Base-by-base conservation (phyloP, 1,140 invertebrate genomes). In the Chrysomallon squamiferum region DNA sequence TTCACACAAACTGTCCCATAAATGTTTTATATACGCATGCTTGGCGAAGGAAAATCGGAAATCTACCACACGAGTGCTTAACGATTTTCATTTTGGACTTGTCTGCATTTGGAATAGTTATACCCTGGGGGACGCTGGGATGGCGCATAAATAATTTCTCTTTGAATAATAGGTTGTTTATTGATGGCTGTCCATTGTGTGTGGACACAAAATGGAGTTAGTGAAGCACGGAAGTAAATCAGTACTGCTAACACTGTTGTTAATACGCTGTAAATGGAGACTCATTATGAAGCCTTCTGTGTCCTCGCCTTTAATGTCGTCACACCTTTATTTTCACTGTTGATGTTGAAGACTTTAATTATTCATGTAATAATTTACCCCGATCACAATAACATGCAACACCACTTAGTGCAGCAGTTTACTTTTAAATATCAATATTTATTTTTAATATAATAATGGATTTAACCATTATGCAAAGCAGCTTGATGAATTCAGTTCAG, bases 51-150 rank as follows among this genome's bases (percentile, higher is more conserved):
- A 43, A 27, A 59, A 54, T 35, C 32, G 58, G 58, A 59, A 59
- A 59, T 59, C 33, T 22, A 59, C 32, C 38, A 59, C 38, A 59
- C 58, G 58, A 43, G 58, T 22, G n/a, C n/a, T n/a, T 59, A 59
- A 59, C 38, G 58, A 59, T 59, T 59, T 59, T 43, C 38, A 29
- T 38, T 59, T 22, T 43, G n/a, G 25, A 15, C 32, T 13, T 15
- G 32, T 22, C 13, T 50, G 47, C 47, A 27, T 6, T 27, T 7
- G 25, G 47, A 56, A 27, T 56, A 13, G 11, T 5, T 22, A 56
- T 30, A 29, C 22, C 52, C 27, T 22, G 15, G 50, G 50, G 50
- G 25, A 20, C 25, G n/a, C 50, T 54, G 50, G 50, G 50, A 54
- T n/a, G 32, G 32, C 41, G 35, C 35, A 59, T 15, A 38, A 38